Base-by-base conservation (phyloP, 2,797 vertebrate species). In the Spinibarbus caldwelli region DNA sequence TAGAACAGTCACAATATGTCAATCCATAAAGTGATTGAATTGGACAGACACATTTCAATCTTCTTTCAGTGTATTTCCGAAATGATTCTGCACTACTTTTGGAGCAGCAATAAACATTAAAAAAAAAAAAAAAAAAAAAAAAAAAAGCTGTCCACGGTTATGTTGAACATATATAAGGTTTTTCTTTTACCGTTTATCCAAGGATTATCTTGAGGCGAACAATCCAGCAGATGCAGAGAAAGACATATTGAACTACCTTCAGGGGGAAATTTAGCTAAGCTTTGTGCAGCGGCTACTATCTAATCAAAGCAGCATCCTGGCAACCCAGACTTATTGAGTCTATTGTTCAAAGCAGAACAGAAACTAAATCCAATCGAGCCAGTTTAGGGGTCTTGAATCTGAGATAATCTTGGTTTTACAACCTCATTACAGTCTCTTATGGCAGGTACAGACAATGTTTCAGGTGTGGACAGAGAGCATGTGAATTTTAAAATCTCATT, bases 311-410 rank as follows among this genome's bases (percentile, higher is more conserved):
- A 54, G 41, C 62, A 77, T 17, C 43, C n/a, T 67, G 45, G 43
- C 62, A 64, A 73, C 26, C 29, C 38, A 83, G 82, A 66, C 15
- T 68, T 77, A 84, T 77, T 84, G 82, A 68, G 17, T 77, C 82
- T 23, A 84, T 84, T 77, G 82, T 84, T 84, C 82, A 68, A 84
- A 84, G 62, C 21, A 67, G 57, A 76, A 66, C 72, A 77, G 62
- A 52, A 54, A 54, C 43, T 15, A 21, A 77, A 84, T 77, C 45
- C 62, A 68, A 84, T 84, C n/a, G 23, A 83, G 71, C 59, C 57
- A 67, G 72, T 75, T 31, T 68, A 78, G 29, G 45, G 62, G 11
- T 67, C 45, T 29, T 77, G 45, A 38, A 68, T 38, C 45, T 76
- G 31, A 77, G 36, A 54, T 57, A 77, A 84, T 78, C 59, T 49